A percentile compares a stretch with the other conserved stretches of the same genome.
phyloP scores from a whole-genome alignment of 2,797 vertebrate species.

The Ctenopoma kingsleyae region DNA sequence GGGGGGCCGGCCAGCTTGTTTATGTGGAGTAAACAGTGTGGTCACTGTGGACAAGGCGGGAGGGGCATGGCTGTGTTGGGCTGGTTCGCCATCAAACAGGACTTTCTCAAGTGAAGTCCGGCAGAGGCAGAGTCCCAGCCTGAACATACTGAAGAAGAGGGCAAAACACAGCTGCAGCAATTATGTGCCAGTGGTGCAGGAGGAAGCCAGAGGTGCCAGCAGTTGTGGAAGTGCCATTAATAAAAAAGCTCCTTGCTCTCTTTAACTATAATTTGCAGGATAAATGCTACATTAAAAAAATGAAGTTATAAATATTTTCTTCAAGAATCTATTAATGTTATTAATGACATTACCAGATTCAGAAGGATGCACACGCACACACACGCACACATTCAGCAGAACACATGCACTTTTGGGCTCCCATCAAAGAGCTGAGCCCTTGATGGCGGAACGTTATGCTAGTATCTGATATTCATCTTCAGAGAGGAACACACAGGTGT shows the following conservation, averaged over 20 bases:
- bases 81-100: conserved; percentile 64
- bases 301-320: conserved; percentile 21
- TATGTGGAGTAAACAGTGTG: conserved; percentile 84
- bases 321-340: conserved; percentile 19
- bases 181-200: conserved; percentile 57
- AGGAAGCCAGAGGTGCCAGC: conserved; percentile 33
- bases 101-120: conserved; percentile 62
- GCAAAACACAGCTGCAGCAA: conserved; percentile 61
- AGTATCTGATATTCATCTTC: conserved; percentile 76
- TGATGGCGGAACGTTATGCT: conserved; percentile 73
- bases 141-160: conserved; percentile 32
- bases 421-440: conserved; percentile 73
- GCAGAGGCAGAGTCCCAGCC: conserved; percentile 50
- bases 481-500: conserved; percentile 78
- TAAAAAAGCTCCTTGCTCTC: conserved; percentile 7
- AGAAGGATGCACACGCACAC: conserved; percentile 24
- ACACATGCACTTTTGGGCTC: conserved; percentile 46
- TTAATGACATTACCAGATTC: conserved; percentile 37
- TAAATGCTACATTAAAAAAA: conserved; percentile 24
- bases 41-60: conserved; percentile 76
- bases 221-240: conserved; percentile 39
- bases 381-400: conserved; percentile 12
- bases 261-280: conserved; percentile 19
- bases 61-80: conserved; percentile 56
- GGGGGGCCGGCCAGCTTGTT: conserved; percentile 77